phyloP scores from a whole-genome alignment of 2,113 vertebrate genomes.

The Heterotis niloticus region DNA sequence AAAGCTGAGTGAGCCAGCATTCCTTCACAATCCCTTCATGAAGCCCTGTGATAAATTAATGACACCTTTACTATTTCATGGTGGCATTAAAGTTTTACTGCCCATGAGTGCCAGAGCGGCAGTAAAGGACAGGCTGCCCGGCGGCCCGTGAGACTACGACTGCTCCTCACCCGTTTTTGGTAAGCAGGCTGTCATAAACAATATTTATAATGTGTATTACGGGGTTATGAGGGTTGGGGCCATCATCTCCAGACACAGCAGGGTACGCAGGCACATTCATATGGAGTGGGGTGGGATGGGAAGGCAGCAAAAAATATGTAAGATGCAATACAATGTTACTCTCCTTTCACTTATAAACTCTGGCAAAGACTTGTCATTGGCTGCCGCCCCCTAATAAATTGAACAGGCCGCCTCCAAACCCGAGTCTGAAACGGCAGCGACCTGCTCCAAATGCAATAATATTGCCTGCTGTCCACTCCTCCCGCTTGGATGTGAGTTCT shows the following conservation, averaged over 20 bases:
- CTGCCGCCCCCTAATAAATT: constrained; percentile 74
- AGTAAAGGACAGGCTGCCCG: constrained; percentile 86
- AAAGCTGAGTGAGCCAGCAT: constrained; percentile 93
- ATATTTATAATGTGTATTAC: constrained; percentile 68
- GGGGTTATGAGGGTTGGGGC: constrained; percentile 10
- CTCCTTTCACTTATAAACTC: constrained; percentile 69
- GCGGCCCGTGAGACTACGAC: constrained; percentile 68
- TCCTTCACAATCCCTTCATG: constrained; percentile 86
- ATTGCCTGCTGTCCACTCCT: constrained; percentile 60
- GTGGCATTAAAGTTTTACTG: constrained; percentile 99
- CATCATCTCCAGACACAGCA: neutral
- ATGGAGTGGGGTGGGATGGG: neutral
- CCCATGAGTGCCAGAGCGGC: constrained; percentile 91
- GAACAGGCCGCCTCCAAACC: constrained; percentile 66
- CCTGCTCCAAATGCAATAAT: constrained; percentile 59
- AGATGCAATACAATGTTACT: constrained; percentile 65
- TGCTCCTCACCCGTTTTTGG: constrained; percentile 65
- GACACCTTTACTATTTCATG: constrained; percentile 99
- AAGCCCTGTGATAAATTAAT: constrained; percentile 97
- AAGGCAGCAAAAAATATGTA: constrained; percentile 56
- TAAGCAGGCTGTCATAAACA: constrained; percentile 73
- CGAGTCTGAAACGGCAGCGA: constrained; percentile 72
- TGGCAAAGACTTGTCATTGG: constrained; percentile 60
- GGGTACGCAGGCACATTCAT: constrained; percentile 18
- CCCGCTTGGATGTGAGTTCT: constrained; percentile 66